Percentiles rank a stretch among this genome's conserved stretches.
phyloP scores from a whole-genome alignment of 1,140 invertebrate genomes.

The Delia radicum region DNA sequence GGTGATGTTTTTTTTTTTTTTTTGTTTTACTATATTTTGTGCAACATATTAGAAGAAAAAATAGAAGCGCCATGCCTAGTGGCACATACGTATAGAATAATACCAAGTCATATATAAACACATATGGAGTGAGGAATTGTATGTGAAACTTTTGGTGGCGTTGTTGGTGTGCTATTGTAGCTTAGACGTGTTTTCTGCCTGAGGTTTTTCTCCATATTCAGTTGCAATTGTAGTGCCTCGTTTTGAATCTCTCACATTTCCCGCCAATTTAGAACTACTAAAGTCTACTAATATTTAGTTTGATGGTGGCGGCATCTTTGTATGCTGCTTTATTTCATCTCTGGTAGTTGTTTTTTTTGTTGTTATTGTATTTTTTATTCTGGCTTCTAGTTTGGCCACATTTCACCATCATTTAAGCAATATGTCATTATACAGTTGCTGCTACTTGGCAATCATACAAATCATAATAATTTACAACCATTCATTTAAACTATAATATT shows the following conservation, averaged over 20 bases:
- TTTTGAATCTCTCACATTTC: background rate
- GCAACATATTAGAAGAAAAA: slow-evolving; percentile 13
- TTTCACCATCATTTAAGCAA: slow-evolving; percentile 37
- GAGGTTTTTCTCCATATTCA: too few relatives aligned
- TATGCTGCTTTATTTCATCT: background rate
- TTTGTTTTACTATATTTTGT: background rate
- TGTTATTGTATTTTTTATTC: background rate
- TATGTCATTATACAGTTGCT: slow-evolving; percentile 42
- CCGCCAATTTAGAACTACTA: background rate
- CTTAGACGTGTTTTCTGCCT: background rate
- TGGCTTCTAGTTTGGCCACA: slow-evolving; percentile 29
- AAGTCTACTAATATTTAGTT: background rate
- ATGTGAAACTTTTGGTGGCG: background rate
- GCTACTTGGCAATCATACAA: slow-evolving; percentile 30
- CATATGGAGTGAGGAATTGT: background rate
- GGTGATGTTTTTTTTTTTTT: slow-evolving; percentile 29
- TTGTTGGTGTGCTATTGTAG: background rate
- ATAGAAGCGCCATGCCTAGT: slow-evolving; percentile 24
- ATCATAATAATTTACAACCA: slow-evolving; percentile 43
- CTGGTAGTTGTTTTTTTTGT: background rate
- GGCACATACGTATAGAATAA: background rate
- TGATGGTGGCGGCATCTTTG: background rate
- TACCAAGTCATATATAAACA: background rate
- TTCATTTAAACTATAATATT: slow-evolving; percentile 33
- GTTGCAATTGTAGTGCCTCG: background rate